Evolutionary conservation across 2,797 vertebrate species (phyloP), one percentile per base, ranked within the genome.

Genomic region (Xenopus petersii): DNA sequence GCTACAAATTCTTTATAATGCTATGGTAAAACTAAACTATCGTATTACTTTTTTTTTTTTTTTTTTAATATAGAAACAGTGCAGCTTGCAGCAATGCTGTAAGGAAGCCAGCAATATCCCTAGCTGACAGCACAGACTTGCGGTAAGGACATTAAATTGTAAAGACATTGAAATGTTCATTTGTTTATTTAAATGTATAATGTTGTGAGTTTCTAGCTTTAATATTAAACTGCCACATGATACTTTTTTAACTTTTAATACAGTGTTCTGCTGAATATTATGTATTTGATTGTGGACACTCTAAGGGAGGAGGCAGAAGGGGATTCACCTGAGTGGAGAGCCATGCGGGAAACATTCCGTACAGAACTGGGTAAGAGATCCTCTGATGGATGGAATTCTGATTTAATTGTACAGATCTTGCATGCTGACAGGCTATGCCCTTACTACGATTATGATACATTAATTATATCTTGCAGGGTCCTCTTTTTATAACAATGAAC

Each of bases 91-190:
- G 95, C 84, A 99, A 95, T 46, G 98, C 97, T 0, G 96, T 99
- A 74, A 93, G 98, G 75, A 99, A 99, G 81, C 97, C 98, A 0
- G 98, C 97, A 67, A 99, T 99, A 85, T 99, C 98, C 69, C 88
- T 99, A 64, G 96, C 98, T 5, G 98, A 99, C 84, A 99, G 98
- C 91, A 99, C 98, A 0, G 98, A 99, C 81, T 89, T 99, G 71
- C 90, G 94, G 94, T 95, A 42, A 26, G 16, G 42, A 9, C 17
- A 42, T 60, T 10, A 1, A 30, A 30, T 30, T 30, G 26, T 30
- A 30, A 30, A 4, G 26, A 1, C 24, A 11, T 26, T 0, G 10
- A 60, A 16, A 21, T 9, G 2, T 16, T 16, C 16, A 17, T 47
- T 62, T 42, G 36, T 42, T 42, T 30, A 1, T 30, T 30, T 30